Conservation (phyloP, 1,140 invertebrate species). For the Littorina saxatilis region DNA sequence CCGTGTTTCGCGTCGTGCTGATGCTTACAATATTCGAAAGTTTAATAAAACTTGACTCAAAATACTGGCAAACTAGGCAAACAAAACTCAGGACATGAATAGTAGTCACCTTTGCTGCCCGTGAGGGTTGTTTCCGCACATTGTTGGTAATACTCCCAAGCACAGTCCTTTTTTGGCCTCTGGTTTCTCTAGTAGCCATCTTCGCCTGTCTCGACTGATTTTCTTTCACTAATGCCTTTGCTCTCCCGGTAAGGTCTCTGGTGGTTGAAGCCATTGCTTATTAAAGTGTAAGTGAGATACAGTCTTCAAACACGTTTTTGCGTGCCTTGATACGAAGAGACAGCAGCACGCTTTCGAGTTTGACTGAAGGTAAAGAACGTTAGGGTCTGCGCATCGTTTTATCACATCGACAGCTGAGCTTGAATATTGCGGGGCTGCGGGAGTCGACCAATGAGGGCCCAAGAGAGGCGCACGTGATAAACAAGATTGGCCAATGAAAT, state of each 20-base stretch:
- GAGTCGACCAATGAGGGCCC: not conserved
- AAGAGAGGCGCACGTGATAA: not conserved
- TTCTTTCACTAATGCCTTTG: not conserved
- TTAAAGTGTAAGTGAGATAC: no score
- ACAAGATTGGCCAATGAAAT: conserved; percentile 2
- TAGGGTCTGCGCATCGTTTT: no score
- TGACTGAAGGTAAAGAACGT: no score
- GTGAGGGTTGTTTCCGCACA: conserved; percentile 65
- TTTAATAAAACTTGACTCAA: no score
- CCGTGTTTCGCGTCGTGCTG: no score
- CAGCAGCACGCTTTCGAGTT: no score
- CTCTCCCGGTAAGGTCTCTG: not conserved
- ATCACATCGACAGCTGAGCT: not conserved
- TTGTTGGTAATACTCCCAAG: conserved; percentile 69
- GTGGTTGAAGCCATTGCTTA: not conserved
- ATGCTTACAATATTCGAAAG: no score
- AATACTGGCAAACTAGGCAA: not conserved
- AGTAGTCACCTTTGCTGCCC: conserved; percentile 66
- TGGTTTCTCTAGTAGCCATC: not conserved
- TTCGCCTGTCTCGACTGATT: not conserved
- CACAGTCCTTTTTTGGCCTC: conserved; percentile 62
- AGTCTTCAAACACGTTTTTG: no score
- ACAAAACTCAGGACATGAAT: not conserved
- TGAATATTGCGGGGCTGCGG: not conserved
- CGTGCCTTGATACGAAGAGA: no score